Base-by-base conservation (phyloP, 2,888 invertebrate genomes). In the Cephus spinipes region DNA sequence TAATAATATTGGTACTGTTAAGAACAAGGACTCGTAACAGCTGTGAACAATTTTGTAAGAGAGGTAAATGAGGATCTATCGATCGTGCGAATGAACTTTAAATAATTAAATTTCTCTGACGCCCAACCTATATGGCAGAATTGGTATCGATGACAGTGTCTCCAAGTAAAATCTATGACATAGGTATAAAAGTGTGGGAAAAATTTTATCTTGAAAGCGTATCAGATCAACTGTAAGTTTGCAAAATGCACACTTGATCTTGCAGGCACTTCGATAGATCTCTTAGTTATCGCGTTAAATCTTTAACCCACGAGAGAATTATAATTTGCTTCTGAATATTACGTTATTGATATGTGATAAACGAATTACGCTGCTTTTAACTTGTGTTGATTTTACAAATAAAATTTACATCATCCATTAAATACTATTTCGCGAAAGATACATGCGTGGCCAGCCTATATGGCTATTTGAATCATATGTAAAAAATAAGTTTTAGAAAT, bases 381-480 rank as follows among this genome's bases (percentile, higher is more conserved):
- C 31, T 31, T 71, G 71, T 32, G 55, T 55, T 55, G 55, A 55
- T 55, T 55, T 55, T 55, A 55, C 55, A 55, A 55, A 55, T 55
- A 55, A 55, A 55, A 55, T 55, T 55, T 55, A 55, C 55, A 55
- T 23, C 55, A 55, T 55, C 9, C 55, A 23, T 23, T 55, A 55
- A 55, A 55, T 23, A 55, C 23, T 55, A 4, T 23, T 55, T 55
- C 55, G 55, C 55, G 71, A 11, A 12, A 34, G 23, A 74, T 23
- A 23, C 36, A 35, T 35, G 30, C 35, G 35, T 40, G 12, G n/a
- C 35, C 23, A 15, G 30, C 71, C 12, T 73, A 12, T 34, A 34
- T 73, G 35, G n/a, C 34, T 34, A 35, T 74, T 34, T 74, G 31
- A 35, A 74, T 40, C 12, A 40, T 34, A 12, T 74, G 74, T 74